Conservation (phyloP, 1,140 invertebrate genomes). For the Pollicipes pollicipes region DNA sequence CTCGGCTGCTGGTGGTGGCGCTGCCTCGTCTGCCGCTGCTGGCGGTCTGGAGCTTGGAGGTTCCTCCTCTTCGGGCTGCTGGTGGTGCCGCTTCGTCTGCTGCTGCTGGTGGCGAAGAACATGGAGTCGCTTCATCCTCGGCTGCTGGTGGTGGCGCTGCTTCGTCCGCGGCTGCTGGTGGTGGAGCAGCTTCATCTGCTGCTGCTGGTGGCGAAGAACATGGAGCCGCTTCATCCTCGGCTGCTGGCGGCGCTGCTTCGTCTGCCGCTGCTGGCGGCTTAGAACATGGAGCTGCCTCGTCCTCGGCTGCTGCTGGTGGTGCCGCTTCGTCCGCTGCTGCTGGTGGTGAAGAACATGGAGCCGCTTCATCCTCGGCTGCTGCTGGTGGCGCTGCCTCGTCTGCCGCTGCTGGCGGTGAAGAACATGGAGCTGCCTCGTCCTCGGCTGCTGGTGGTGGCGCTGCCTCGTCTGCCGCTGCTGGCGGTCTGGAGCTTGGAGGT, state of each 20-base stretch:
- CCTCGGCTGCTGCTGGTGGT: not conserved
- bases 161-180: too few species aligned
- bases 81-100: not conserved
- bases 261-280: too few species aligned
- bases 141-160: too few species aligned
- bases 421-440: too few species aligned
- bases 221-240: not conserved
- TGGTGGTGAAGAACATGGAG: not conserved
- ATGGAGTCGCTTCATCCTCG: too few species aligned
- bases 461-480: too few species aligned
- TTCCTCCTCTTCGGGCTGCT: not conserved
- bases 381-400: too few species aligned
- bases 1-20: not conserved
- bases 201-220: too few species aligned
- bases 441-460: too few species aligned
- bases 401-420: not conserved
- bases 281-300: not conserved
- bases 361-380: not conserved
- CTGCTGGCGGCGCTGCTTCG: not conserved
- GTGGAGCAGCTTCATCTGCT: too few species aligned
- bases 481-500: too few species aligned
- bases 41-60: not conserved
- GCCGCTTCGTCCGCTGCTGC: not conserved
- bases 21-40: not conserved
- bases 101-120: not conserved